Base-by-base conservation (phyloP, 1,140 invertebrate genomes). In the Brachionus paranguensis region DNA sequence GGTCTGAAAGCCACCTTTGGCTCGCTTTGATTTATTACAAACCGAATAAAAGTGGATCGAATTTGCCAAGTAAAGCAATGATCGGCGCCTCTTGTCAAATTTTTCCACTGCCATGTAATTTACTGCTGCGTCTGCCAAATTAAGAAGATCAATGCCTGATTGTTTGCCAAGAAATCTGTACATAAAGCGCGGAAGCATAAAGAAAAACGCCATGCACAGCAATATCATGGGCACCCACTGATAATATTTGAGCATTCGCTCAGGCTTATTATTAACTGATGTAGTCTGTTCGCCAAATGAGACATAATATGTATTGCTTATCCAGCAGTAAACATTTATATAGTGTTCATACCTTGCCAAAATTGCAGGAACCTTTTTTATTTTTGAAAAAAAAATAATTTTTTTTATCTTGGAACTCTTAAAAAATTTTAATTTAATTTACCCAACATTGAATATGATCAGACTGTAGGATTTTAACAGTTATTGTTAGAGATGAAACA, bases 381-480 rank as follows among this genome's bases (percentile, higher is more conserved):
- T 6, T 37, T 37, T 37, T 37, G 1, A 0, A 7, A 37, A 6
- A 29, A 37, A 37, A 5, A 37, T 37, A 7, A 37, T 5, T 37
- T 37, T 33, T 37, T 37, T 7, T 6, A 0, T 37, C 6, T 37
- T 5, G 33, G 6, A 37, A 37, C 1, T 7, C 0, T 37, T 37
- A 6, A 7, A 37, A 37, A 37, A 6, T 37, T 7, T 37, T 6
- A 8, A 65, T 65, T 65, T 65, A 50, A 45, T 45, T 76, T 68
- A 78, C 84, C 85, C 85, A 86, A 55, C 95, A 97, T 85, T 94
- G 93, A 85, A 97, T 97, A 12, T 95, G 95, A 85, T 94, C 93
- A 14, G 95, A 95, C 5, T 96, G 94, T 88, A 93, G 96, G 89
- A 96, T 95, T 17, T 93, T 93, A 60, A 95, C 95, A 0, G 95